phyloP scores from a whole-genome alignment of 2,113 vertebrate genomes.

The Datnioides undecimradiatus region DNA sequence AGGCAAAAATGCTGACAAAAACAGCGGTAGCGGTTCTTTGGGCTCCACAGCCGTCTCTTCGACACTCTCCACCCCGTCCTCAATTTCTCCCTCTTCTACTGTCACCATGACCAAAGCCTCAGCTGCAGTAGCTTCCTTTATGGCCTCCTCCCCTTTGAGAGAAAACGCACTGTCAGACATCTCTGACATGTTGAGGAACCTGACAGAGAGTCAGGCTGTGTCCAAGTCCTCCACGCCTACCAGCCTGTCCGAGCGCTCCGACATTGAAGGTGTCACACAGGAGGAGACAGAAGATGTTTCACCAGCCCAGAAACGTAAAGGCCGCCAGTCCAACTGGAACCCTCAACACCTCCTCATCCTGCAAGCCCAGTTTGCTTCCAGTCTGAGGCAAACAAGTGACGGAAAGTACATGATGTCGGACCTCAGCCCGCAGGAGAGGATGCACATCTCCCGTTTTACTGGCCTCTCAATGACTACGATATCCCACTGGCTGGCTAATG shows the following conservation, averaged over 20 bases:
- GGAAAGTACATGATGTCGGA: constrained; percentile 99
- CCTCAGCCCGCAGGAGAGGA: constrained; percentile 98
- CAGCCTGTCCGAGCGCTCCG: constrained; percentile 96
- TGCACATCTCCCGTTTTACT: constrained; percentile 99
- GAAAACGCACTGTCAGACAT: constrained; percentile 99
- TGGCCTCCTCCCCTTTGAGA: constrained; percentile 95
- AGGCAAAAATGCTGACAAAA: constrained; percentile 90
- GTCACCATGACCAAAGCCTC: constrained; percentile 94
- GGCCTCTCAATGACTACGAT: constrained; percentile 99
- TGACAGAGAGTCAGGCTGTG: constrained; percentile 94
- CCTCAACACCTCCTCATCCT: constrained; percentile 98
- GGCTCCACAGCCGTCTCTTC: constrained; percentile 93
- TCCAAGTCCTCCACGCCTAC: constrained; percentile 98
- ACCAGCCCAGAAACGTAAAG: constrained; percentile 97
- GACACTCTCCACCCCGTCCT: constrained; percentile 91
- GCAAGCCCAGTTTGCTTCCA: constrained; percentile 98
- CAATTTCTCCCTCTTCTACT: constrained; percentile 92
- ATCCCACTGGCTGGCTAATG: constrained; percentile 99
- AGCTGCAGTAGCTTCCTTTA: constrained; percentile 95
- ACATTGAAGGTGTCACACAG: constrained; percentile 92
- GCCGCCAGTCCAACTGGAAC: constrained; percentile 99
- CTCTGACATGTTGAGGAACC: constrained; percentile 98
- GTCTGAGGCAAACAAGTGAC: constrained; percentile 94
- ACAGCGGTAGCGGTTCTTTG: constrained; percentile 88
- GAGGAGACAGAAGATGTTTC: constrained; percentile 95